Evolutionary conservation across 2,888 invertebrate genomes (phyloP).

Genomic region (Lasioglossum zephyrum): DNA sequence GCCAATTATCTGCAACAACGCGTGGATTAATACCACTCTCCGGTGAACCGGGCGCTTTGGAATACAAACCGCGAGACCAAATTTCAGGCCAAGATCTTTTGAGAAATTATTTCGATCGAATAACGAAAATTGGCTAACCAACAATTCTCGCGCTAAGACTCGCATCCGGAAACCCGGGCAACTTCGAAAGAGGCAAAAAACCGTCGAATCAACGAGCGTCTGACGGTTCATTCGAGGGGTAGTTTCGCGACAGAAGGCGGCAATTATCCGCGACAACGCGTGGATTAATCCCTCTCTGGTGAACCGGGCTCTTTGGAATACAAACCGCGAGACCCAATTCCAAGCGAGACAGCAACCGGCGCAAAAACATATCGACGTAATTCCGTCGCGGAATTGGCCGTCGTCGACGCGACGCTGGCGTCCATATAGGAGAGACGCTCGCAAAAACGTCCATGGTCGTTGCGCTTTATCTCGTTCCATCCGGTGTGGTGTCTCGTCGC

Average conservation of each 20-base stretch:
- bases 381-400: background rate
- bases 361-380: slow-evolving; percentile 9
- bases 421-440: background rate
- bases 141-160: background rate
- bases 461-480: slow-evolving; percentile 10
- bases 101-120: background rate
- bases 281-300: background rate
- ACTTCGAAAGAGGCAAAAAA: background rate
- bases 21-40: too few species aligned
- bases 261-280: background rate
- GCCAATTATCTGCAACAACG: too few species aligned
- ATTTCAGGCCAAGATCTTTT: background rate
- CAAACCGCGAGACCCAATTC: background rate
- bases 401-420: background rate
- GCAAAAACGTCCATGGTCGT: slow-evolving; percentile 8
- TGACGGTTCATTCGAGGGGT: background rate
- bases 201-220: background rate
- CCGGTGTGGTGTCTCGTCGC: slow-evolving; percentile 8
- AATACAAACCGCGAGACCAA: too few species aligned
- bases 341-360: background rate
- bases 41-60: too few species aligned
- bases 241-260: background rate
- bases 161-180: background rate
- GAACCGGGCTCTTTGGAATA: background rate
- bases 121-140: background rate